phyloP scores from a whole-genome alignment of 1,140 invertebrate genomes.

The Zaprionus tsacasi region DNA sequence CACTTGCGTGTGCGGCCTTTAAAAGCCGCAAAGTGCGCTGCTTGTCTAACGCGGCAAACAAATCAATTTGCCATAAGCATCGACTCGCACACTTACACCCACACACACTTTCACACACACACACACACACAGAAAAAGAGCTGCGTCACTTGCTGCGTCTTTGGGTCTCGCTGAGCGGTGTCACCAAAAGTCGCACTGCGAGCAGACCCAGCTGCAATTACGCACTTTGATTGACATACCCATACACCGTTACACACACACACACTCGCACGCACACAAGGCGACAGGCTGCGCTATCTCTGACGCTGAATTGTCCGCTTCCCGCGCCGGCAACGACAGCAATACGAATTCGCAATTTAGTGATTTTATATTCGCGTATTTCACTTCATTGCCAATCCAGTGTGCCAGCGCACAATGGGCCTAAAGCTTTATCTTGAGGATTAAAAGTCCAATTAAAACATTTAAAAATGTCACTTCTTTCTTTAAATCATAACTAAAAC shows the following conservation, averaged over 20 bases:
- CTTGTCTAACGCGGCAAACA: conserved; percentile 59
- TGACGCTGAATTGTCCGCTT: conserved; percentile 49
- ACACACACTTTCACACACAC: not conserved
- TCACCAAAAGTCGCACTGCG: conserved; percentile 5
- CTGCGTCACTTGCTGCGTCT: conserved; percentile 1
- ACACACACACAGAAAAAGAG: not conserved
- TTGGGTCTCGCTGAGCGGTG: not conserved
- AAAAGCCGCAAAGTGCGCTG: conserved; percentile 75
- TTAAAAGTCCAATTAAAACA: too few species aligned
- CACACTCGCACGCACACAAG: conserved; percentile 3
- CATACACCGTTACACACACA: conserved; percentile 4
- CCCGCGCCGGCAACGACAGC: conserved; percentile 44
- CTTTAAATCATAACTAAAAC: too few species aligned
- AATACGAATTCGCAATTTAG: conserved; percentile 80
- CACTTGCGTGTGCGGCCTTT: conserved; percentile 54
- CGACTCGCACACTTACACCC: conserved; percentile 19
- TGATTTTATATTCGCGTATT: conserved; percentile 82
- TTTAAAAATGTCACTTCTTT: too few species aligned
- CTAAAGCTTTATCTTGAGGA: too few species aligned
- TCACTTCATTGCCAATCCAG: conserved; percentile 80
- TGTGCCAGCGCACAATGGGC: conserved; percentile 30
- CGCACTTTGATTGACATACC: conserved; percentile 16
- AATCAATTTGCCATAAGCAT: conserved; percentile 80
- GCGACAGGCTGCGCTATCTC: conserved; percentile 25
- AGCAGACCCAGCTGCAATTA: conserved; percentile 35